These are phyloP conservation scores for Eupelmus urozonus DNA, from an alignment of 2,888 invertebrate species.

Conservation along the genomic window DNA sequence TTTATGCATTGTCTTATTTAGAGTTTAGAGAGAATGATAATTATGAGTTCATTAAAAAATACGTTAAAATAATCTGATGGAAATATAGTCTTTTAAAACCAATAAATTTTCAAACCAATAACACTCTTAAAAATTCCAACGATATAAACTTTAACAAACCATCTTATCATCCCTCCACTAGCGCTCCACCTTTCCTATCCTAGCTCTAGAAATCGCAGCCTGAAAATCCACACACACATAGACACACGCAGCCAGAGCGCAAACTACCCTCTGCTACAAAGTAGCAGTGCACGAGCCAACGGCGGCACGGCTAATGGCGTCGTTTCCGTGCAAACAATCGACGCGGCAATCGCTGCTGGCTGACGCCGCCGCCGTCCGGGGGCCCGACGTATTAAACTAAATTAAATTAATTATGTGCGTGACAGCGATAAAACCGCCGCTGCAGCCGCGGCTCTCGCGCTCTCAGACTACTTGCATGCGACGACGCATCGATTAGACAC, in stretches of 20 bases:
- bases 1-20: no score
- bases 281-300: background rate
- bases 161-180: no score
- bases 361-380: conserved; percentile 8
- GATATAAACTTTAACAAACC: no score
- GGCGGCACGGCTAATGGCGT: conserved; percentile 62
- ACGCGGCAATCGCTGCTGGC: conserved; percentile 68
- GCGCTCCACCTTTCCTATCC: no score
- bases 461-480: conserved; percentile 23
- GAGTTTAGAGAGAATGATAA: no score
- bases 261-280: conserved; percentile 21
- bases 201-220: no score
- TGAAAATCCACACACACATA: no score
- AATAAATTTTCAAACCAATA: no score
- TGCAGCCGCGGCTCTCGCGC: background rate
- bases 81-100: no score
- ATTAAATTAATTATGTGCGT: conserved; percentile 78
- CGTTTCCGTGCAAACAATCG: conserved; percentile 75
- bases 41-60: no score
- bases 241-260: background rate
- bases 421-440: conserved; percentile 74
- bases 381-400: conserved; percentile 74
- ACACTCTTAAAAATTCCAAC: no score
- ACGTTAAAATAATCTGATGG: no score
- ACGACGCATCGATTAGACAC: conserved; percentile 52